Base-by-base conservation (phyloP, 2,113 vertebrate species). In the Barbus barbus region DNA sequence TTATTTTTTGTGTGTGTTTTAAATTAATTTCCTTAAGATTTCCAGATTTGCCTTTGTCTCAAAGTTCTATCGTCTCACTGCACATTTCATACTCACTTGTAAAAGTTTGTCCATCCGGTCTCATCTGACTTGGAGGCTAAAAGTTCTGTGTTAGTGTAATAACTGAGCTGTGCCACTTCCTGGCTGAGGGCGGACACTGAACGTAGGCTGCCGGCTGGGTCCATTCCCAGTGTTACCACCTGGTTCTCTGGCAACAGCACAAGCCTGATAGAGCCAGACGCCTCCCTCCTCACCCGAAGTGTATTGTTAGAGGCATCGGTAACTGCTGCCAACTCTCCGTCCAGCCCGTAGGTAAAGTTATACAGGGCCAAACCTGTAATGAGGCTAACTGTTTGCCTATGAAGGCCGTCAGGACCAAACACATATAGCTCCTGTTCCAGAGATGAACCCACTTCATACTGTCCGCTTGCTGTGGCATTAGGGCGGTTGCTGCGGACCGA, bases 61-160 rank as follows among this genome's bases (percentile, higher is more conserved):
- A 24, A 73, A 44, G 22, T 61, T 73, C 33, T 63, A 1, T 12
- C 4, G 22, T 7, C n/a, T 31, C n/a, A 48, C 18, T 16, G 8
- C 31, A 60, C n/a, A 58, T 58, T 41, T 78, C 12, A 69, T 83
- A 88, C 96, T 96, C 94, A 97, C 96, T 96, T 94, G 87, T 96
- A 97, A 93, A 97, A 97, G 67, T 94, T 96, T 9, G 96, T 97
- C 96, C 96, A 97, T 86, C 96, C 96, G 4, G 95, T 96, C 89
- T 97, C 96, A 84, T 97, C 96, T 61, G 95, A 95, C 92, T 96
- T 96, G 83, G 96, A 96, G 89, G 95, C 93, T 44, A 97, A 93
- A 86, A 97, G 95, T 78, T 96, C 96, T 11, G 92, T 95, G 91
- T 92, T 96, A 73, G 95, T 93, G 2, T 94, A 92, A 48, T 97